These are phyloP conservation scores for Ischnus inquisitorius DNA, from an alignment of 2,888 invertebrate species.

Conservation along the genomic window DNA sequence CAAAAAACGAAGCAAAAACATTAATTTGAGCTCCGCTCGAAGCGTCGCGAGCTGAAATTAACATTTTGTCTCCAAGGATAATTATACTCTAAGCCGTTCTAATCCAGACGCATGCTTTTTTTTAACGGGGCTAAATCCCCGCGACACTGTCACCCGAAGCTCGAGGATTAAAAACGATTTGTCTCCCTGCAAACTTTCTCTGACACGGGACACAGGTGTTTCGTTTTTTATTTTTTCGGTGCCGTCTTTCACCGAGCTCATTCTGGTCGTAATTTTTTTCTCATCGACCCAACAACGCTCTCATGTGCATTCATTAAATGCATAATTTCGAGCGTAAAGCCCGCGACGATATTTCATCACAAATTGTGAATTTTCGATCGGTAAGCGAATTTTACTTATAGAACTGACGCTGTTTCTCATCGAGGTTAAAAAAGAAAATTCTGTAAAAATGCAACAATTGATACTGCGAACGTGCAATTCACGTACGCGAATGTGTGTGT, in stretches of 20 bases:
- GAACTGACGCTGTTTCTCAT: neutral
- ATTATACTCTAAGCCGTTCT: neutral
- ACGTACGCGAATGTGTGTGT: slow-evolving; percentile 16
- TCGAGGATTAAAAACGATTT: slow-evolving; percentile 15
- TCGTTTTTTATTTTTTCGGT: slow-evolving; percentile 1
- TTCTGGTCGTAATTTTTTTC: neutral
- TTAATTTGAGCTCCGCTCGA: neutral
- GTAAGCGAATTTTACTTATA: slow-evolving; percentile 5
- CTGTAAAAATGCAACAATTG: slow-evolving; percentile 3
- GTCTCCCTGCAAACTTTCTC: slow-evolving; percentile 2
- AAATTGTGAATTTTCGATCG: neutral
- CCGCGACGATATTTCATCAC: neutral
- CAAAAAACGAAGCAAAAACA: neutral
- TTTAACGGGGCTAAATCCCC: neutral
- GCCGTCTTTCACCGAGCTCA: neutral
- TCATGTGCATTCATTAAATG: neutral
- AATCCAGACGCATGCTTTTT: neutral
- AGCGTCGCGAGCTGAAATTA: neutral
- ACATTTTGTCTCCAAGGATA: neutral
- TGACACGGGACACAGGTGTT: slow-evolving; percentile 5
- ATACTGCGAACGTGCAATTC: neutral
- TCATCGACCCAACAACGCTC: neutral
- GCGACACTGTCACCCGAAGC: neutral
- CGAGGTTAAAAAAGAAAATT: neutral
- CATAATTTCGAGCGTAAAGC: neutral